Conservation (phyloP, 1,140 invertebrate species). For the Adoxophyes honmai region DNA sequence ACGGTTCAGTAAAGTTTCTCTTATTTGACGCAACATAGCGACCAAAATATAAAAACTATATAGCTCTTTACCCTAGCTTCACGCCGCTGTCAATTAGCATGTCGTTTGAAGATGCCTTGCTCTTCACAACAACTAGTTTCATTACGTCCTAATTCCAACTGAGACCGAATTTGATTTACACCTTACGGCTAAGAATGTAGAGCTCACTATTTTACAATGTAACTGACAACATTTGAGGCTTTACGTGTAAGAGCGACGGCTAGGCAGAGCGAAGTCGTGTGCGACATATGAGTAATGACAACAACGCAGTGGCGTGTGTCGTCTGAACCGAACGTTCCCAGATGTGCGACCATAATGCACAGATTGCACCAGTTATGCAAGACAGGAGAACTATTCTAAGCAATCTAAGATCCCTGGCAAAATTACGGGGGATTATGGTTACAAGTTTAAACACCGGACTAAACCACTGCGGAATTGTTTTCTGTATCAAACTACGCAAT, state of each 20-base stretch:
- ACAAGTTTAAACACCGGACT: too few species aligned
- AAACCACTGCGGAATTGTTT: too few species aligned
- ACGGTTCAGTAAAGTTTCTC: neutral
- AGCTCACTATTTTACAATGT: constrained; percentile 38
- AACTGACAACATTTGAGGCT: constrained; percentile 42
- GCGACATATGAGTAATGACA: constrained; percentile 75
- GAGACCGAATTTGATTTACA: constrained; percentile 26
- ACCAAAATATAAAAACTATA: constrained; percentile 51
- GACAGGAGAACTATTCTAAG: constrained; percentile 37
- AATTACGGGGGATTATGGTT: constrained; percentile 19
- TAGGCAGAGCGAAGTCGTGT: constrained; percentile 62
- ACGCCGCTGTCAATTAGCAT: constrained; percentile 70
- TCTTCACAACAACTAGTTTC: constrained; percentile 32
- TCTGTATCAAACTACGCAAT: too few species aligned
- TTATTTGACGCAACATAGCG: constrained; percentile 17
- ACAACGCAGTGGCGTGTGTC: constrained; percentile 62
- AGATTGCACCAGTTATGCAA: constrained; percentile 62
- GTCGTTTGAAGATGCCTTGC: constrained; percentile 66
- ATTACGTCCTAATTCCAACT: constrained; percentile 30
- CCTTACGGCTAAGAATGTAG: constrained; percentile 38
- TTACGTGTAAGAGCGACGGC: constrained; percentile 38
- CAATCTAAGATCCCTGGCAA: constrained; percentile 27
- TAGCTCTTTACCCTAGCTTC: constrained; percentile 49
- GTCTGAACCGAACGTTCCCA: constrained; percentile 57
- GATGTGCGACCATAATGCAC: constrained; percentile 57